A percentile compares a stretch with the other conserved stretches of the same genome.
Conservation (phyloP, 2,888 invertebrate species). For the Latrodectus elegans region DNA sequence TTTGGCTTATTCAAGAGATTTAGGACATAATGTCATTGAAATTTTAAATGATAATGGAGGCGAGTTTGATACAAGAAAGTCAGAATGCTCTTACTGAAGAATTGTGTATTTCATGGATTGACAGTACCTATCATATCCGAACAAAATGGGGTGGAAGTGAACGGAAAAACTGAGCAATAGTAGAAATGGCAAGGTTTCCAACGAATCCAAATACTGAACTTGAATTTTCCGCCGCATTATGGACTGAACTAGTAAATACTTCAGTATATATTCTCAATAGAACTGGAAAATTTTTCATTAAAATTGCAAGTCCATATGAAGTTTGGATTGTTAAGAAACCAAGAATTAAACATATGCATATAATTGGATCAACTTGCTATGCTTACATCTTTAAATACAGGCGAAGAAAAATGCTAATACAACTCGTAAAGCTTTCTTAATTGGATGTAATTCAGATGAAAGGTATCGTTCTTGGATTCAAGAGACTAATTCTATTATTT, state of each 20-base stretch:
- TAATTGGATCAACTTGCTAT: conserved; percentile 62
- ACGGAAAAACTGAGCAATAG: conserved; percentile 54
- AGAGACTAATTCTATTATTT: background rate
- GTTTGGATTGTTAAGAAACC: conserved; percentile 55
- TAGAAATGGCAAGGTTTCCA: conserved; percentile 59
- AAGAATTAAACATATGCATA: conserved; percentile 54
- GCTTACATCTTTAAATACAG: conserved; percentile 57
- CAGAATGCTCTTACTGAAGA: conserved; percentile 13
- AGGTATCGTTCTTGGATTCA: background rate
- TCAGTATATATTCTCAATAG: conserved; percentile 25
- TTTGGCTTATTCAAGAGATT: background rate
- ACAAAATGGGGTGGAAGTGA: conserved; percentile 69
- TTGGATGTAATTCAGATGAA: conserved; percentile 67
- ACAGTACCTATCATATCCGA: conserved; percentile 67
- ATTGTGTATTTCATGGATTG: conserved; percentile 56
- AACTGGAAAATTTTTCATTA: conserved; percentile 19
- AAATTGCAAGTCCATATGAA: conserved; percentile 44
- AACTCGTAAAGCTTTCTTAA: background rate
- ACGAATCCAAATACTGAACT: background rate
- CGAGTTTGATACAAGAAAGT: conserved; percentile 52
- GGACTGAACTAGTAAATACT: conserved; percentile 5
- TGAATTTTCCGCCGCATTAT: background rate
- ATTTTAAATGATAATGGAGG: conserved; percentile 54
- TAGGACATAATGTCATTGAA: conserved; percentile 39
- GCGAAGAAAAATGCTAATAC: conserved; percentile 44